Evolutionary conservation across 2,797 vertebrate species (phyloP), one percentile per base, ranked within the genome.

Genomic region (Melanotaenia trifasciata): DNA sequence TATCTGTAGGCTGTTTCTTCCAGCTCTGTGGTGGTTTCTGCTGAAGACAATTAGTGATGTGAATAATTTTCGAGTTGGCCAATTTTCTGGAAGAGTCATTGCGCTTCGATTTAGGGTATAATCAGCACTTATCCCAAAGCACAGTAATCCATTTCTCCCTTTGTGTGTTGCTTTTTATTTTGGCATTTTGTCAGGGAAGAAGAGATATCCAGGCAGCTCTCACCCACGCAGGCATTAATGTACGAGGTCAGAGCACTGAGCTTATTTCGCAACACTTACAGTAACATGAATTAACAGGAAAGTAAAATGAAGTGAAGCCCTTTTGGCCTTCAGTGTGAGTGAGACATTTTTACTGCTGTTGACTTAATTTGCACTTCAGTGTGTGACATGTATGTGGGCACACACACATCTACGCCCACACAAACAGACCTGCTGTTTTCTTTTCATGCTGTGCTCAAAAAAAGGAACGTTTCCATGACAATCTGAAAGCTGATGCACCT

Each of bases 61-160:
- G 76, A 65, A 68, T 81, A 80, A 43, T 87, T 88, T 86, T 69
- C 74, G 45, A 73, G 64, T 69, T 70, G 74, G 74, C 69, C 80
- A 78, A 90, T 87, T 90, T 87, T 72, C 74, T 79, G 81, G 65
- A 68, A 56, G 79, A 84, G 78, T 76, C 72, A 83, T 86, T 84
- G 76, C 82, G 58, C 68, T 76, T 70, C 36, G 76, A 76, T 84
- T 90, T 83, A 72, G 45, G 45, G 70, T 53, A 82, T 84, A 72
- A 90, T 87, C 72, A 79, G 59, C 45, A 51, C 78, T 85, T 72
- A 76, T 89, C 83, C 73, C 47, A 40, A 4, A 84, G 79, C 30
- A 12, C 38, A 58, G 10, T 76, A 76, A 74, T 72, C 28, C 2
- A 3, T 79, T 67, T 69, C 62, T 73, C 2, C 11, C 3, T 58